phyloP scores from a whole-genome alignment of 2,797 vertebrate species.

The Sebastolobus alascanus region DNA sequence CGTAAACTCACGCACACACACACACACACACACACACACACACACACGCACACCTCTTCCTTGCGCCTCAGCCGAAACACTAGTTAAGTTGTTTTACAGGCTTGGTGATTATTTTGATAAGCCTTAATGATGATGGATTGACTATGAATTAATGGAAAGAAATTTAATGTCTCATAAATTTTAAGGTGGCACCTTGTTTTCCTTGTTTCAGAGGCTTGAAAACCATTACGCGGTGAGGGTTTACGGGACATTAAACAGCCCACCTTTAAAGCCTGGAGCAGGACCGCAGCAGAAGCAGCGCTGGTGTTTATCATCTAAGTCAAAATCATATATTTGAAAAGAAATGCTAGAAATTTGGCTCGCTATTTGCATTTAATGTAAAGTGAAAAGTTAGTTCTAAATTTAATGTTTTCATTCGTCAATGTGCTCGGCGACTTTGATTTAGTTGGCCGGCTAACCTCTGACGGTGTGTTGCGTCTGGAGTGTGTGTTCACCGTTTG shows the following conservation, averaged over 20 bases:
- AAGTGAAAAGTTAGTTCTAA: conserved; percentile 55
- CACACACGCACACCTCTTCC: conserved; percentile 26
- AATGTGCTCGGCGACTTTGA: conserved; percentile 21
- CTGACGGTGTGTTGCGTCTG: conserved; percentile 13
- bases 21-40: conserved; percentile 3
- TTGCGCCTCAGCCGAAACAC: conserved; percentile 7
- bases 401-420: conserved; percentile 39
- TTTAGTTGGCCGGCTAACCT: conserved; percentile 40
- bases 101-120: conserved; percentile 73
- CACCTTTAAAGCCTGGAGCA: conserved; percentile 46
- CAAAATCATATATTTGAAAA: conserved; percentile 27
- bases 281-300: conserved; percentile 16
- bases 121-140: conserved; percentile 74
- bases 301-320: conserved; percentile 51
- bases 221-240: conserved; percentile 41
- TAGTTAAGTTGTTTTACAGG: conserved; percentile 59
- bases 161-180: conserved; percentile 72
- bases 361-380: conserved; percentile 25
- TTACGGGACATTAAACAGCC: conserved; percentile 71
- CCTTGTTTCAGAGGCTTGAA: conserved; percentile 57
- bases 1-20: conserved; percentile 16
- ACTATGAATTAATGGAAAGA: conserved; percentile 61
- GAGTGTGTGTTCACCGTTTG: conserved; percentile 17
- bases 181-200: conserved; percentile 71
- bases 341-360: conserved; percentile 36